Conservation (phyloP, 2,797 vertebrate species). For the Microhierax caerulescens region DNA sequence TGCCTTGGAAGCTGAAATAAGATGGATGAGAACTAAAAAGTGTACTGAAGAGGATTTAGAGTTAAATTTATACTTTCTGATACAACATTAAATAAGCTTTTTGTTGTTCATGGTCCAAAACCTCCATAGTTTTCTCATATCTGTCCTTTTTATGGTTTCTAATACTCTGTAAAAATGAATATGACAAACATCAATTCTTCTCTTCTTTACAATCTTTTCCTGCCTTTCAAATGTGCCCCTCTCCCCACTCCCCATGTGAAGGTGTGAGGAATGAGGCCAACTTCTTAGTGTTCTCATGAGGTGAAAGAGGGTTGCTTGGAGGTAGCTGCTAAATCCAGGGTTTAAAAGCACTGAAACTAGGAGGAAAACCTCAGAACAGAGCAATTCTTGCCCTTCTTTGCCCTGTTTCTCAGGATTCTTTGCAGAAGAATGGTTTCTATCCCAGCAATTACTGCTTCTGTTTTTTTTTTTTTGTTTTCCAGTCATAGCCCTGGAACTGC, state of each 20-base stretch:
- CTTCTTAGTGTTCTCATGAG: background rate
- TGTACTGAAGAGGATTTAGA: background rate
- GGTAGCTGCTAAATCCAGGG: background rate
- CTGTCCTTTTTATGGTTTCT: background rate
- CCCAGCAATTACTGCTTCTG: background rate
- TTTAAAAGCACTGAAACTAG: background rate
- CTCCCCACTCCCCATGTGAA: background rate
- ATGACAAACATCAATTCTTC: background rate
- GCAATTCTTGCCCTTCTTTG: background rate
- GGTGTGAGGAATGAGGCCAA: background rate
- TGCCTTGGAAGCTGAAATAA: background rate
- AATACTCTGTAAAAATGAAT: background rate
- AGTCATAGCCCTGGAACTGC: background rate
- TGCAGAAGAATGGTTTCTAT: background rate
- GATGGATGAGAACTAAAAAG: background rate
- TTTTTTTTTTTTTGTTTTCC: background rate
- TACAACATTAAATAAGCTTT: background rate
- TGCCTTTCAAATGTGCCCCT: fast-evolving
- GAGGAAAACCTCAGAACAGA: background rate
- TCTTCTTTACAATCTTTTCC: background rate
- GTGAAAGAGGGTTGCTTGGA: background rate
- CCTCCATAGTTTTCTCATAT: background rate
- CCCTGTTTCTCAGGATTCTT: background rate
- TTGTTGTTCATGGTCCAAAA: background rate
- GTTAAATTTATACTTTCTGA: background rate